Evolutionary conservation across 2,797 vertebrate species (phyloP).

Genomic region (Paedocypris micromegethes): DNA sequence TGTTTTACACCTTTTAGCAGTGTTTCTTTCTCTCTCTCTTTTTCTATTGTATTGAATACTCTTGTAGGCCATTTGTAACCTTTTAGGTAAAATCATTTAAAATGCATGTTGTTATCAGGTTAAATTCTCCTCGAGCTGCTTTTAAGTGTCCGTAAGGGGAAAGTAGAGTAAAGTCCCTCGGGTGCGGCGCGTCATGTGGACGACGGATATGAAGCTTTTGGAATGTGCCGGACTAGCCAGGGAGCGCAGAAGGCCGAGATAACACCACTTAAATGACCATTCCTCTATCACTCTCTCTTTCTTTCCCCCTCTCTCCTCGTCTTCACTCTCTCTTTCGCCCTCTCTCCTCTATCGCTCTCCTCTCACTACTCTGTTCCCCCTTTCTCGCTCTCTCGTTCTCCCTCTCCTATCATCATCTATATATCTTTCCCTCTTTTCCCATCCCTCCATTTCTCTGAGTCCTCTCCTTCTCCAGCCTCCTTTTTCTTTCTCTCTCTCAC

Average conservation of each 20-base stretch:
- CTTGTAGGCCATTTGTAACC: too few species aligned
- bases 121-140: slow-evolving; percentile 27
- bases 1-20: too few species aligned
- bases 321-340: slow-evolving; percentile 16
- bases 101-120: background rate
- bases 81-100: background rate
- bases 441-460: slow-evolving; percentile 42
- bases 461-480: slow-evolving; percentile 42
- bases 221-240: slow-evolving; percentile 47
- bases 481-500: slow-evolving; percentile 51
- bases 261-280: slow-evolving; percentile 46
- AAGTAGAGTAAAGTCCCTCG: slow-evolving; percentile 35
- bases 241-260: slow-evolving; percentile 44
- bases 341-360: slow-evolving; percentile 39
- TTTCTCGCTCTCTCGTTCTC: slow-evolving; percentile 51
- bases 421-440: slow-evolving; percentile 1
- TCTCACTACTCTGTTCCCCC: slow-evolving; percentile 44
- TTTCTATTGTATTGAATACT: too few species aligned
- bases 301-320: slow-evolving; percentile 37
- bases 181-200: slow-evolving; percentile 40
- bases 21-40: too few species aligned
- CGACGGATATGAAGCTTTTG: slow-evolving; percentile 47
- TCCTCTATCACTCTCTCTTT: slow-evolving; percentile 32
- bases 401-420: slow-evolving; percentile 54
- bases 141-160: slow-evolving; percentile 48